Evolutionary conservation across 2,888 invertebrate species (phyloP), one percentile per base, ranked within the genome.

Genomic region (Leptothorax acervorum): DNA sequence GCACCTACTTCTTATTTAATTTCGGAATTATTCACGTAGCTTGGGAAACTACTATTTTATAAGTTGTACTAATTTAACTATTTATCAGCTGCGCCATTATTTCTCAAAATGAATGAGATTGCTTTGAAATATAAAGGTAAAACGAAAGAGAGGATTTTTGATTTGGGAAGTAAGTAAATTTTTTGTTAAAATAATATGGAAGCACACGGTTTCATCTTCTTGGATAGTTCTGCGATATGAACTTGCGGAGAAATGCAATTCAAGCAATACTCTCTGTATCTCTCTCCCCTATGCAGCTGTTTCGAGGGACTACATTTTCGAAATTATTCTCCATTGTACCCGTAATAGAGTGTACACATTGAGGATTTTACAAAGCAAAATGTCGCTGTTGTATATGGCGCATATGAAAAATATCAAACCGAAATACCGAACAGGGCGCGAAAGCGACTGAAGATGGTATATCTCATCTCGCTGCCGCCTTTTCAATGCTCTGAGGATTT

Each of bases 271-370:
- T 65, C 63, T 42, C 1, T 65, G 12, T 66, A 2, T 18, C 4
- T 31, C 12, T 48, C 8, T 18, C 3, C 3, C 23, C 51, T 15
- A 35, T 11, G 39, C 53, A 65, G 18, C 23, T 45, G 6, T 71
- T 60, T 48, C 35, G 57, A 31, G 60, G 23, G 23, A 60, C 45
- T 71, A 71, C 35, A 48, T 60, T 71, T 79, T 60, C 28, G 9
- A 79, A 79, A 79, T 79, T 57, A 79, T 60, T 79, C 57, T 57
- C 35, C 18, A 79, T 79, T 79, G 79, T 79, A 48, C 18, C 2
- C 62, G 23, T n/a, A 75, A 53, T 65, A 39, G 48, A 39, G 48
- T 55, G 8, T 65, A 48, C 45, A 35, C 35, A 35, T 57, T 68
- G 68, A 35, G 55, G 12, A 23, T 60, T 48, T 45, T 60, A 23